phyloP scores from a whole-genome alignment of 2,888 invertebrate genomes.

The Melieria picta region DNA sequence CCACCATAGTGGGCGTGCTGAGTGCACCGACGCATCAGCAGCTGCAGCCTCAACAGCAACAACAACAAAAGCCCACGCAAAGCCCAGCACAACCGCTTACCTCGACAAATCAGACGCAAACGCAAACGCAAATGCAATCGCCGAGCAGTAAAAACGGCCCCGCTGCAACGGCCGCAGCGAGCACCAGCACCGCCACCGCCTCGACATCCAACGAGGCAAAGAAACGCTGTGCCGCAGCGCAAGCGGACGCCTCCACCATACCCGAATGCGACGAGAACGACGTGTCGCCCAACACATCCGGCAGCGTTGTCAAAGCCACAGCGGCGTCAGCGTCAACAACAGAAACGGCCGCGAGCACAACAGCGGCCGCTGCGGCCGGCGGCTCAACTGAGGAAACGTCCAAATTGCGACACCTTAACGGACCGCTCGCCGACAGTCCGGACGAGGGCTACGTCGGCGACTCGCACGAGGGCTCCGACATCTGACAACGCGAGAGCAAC shows the following conservation, averaged over 20 bases:
- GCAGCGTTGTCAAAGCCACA: slow-evolving; percentile 37
- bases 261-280: slow-evolving; percentile 65
- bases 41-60: slow-evolving; percentile 40
- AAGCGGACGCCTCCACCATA: slow-evolving; percentile 67
- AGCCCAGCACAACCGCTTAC: slow-evolving; percentile 21
- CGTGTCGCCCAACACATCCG: slow-evolving; percentile 53
- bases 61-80: slow-evolving; percentile 17
- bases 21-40: slow-evolving; percentile 42
- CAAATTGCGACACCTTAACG: slow-evolving; percentile 67
- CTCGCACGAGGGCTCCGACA: slow-evolving; percentile 73
- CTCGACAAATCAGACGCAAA: slow-evolving; percentile 33
- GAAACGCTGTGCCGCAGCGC: slow-evolving; percentile 72
- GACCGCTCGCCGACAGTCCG: slow-evolving; percentile 79
- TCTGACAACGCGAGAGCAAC: slow-evolving; percentile 69
- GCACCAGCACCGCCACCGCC: slow-evolving; percentile 26
- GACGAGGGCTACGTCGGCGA: slow-evolving; percentile 91
- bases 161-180: slow-evolving; percentile 26
- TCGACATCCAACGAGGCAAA: slow-evolving; percentile 50
- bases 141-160: slow-evolving; percentile 31
- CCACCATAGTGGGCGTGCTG: slow-evolving; percentile 49
- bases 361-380: slow-evolving; percentile 33
- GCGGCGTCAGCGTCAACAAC: slow-evolving; percentile 34
- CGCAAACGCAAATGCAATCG: slow-evolving; percentile 29
- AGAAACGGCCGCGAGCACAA: slow-evolving; percentile 38
- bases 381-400: slow-evolving; percentile 60